Evolutionary conservation across 1,140 invertebrate species (phyloP).

Genomic region (Bombus vancouverensis): DNA sequence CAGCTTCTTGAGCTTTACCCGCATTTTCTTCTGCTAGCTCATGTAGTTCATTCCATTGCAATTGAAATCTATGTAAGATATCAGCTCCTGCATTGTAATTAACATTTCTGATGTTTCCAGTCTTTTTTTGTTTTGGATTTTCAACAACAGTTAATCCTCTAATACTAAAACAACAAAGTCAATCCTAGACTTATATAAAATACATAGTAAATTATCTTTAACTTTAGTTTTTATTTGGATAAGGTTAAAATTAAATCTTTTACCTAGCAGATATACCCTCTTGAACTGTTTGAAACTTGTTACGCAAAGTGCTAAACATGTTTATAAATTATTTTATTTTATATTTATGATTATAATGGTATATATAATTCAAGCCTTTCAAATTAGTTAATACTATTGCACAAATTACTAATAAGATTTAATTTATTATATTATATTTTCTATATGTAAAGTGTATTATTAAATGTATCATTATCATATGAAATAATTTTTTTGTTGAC

Average conservation of each 20-base stretch:
- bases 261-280: slow-evolving; percentile 83
- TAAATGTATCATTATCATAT: background rate
- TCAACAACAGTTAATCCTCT: slow-evolving; percentile 75
- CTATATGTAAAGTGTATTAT: background rate
- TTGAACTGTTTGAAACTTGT: slow-evolving; percentile 82
- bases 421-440: background rate
- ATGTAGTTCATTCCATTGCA: slow-evolving; percentile 86
- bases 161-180: slow-evolving; percentile 72
- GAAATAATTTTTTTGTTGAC: background rate
- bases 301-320: slow-evolving; percentile 82
- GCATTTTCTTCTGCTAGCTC: slow-evolving; percentile 86
- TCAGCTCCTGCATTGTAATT: slow-evolving; percentile 85
- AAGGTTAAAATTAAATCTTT: slow-evolving; percentile 12
- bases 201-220: background rate
- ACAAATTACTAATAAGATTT: background rate
- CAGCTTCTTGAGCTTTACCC: slow-evolving; percentile 83
- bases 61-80: slow-evolving; percentile 85
- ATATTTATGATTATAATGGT: background rate
- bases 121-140: slow-evolving; percentile 72
- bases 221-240: background rate
- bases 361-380: background rate
- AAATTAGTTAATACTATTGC: background rate
- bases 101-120: slow-evolving; percentile 71
- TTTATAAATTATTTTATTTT: slow-evolving; percentile 32
- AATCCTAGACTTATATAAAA: slow-evolving; percentile 12